A percentile compares a stretch with the other conserved stretches of the same genome.
Conservation (phyloP, 2,797 vertebrate genomes). For the Epinephelus malabaricus region DNA sequence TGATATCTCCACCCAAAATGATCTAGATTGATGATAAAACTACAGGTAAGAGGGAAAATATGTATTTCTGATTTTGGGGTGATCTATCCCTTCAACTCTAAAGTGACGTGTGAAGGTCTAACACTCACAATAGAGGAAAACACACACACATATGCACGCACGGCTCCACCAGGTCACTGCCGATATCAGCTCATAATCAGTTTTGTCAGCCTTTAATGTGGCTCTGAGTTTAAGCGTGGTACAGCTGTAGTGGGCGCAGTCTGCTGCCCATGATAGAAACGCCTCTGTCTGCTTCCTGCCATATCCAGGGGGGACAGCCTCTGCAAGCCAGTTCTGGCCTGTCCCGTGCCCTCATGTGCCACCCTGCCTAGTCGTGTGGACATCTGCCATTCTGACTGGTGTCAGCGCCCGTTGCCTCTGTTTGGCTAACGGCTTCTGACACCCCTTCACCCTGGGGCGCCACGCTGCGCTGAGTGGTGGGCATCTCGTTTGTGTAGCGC, state of each 20-base stretch:
- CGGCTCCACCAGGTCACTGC: slow-evolving; percentile 39
- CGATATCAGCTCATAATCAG: slow-evolving; percentile 68
- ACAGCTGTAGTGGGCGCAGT: slow-evolving; percentile 55
- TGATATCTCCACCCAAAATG: too few relatives aligned
- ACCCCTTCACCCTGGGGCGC: slow-evolving; percentile 62
- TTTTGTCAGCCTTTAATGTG: slow-evolving; percentile 77
- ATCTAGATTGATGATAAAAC: too few relatives aligned
- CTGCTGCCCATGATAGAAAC: slow-evolving; percentile 77
- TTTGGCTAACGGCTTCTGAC: slow-evolving; percentile 81
- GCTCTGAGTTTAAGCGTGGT: slow-evolving; percentile 69
- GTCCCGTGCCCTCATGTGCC: slow-evolving; percentile 77
- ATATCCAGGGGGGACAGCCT: slow-evolving; percentile 75
- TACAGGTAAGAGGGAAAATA: too few relatives aligned
- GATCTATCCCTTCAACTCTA: background rate
- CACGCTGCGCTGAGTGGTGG: slow-evolving; percentile 64
- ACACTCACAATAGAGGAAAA: slow-evolving; percentile 4
- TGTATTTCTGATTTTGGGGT: too few relatives aligned
- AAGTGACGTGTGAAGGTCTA: background rate
- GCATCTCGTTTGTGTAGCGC: slow-evolving; percentile 76
- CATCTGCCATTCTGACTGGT: slow-evolving; percentile 87
- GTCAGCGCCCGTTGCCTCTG: slow-evolving; percentile 76
- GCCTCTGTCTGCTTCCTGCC: slow-evolving; percentile 79
- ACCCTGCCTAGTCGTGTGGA: slow-evolving; percentile 82
- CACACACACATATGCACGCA: slow-evolving; percentile 1
- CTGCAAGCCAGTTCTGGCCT: slow-evolving; percentile 64